Evolutionary conservation across 2,113 vertebrate species (phyloP).

Genomic region (Trochalopteron elliotii): DNA sequence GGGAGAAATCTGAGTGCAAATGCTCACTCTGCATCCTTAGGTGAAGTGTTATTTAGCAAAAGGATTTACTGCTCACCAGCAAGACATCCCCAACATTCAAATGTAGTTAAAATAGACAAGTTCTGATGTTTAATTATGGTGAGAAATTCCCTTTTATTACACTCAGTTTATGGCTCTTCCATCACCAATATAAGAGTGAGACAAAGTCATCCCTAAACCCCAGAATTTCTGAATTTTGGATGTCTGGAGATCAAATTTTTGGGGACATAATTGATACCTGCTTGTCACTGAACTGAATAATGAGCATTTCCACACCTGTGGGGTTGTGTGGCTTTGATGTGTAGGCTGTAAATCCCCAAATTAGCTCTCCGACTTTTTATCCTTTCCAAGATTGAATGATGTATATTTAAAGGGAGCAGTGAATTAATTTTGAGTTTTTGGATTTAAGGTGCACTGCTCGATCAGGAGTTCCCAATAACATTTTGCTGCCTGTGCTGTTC

Average conservation of each 20-base stretch:
- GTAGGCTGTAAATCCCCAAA: background rate
- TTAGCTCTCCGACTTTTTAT: background rate
- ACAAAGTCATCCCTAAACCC: background rate
- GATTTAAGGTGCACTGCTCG: background rate
- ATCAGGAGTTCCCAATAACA: background rate
- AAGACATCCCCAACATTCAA: background rate
- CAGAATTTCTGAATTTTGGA: background rate
- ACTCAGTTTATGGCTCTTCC: background rate
- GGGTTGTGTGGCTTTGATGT: background rate
- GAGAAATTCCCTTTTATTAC: background rate
- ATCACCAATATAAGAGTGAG: background rate
- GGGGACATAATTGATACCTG: background rate
- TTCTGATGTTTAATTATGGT: background rate
- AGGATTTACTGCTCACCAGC: background rate
- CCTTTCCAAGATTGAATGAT: background rate
- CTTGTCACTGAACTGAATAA: too few species aligned
- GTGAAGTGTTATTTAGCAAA: background rate
- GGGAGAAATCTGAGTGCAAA: background rate
- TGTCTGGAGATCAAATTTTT: background rate
- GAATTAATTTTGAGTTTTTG: background rate
- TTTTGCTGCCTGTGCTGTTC: background rate
- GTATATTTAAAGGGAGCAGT: background rate
- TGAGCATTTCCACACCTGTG: background rate
- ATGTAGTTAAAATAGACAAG: background rate
- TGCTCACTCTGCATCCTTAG: background rate